Percentiles rank a stretch among this genome's conserved stretches.
Evolutionary conservation across 2,888 invertebrate species (phyloP).

Genomic region (Temnothorax ravouxi): DNA sequence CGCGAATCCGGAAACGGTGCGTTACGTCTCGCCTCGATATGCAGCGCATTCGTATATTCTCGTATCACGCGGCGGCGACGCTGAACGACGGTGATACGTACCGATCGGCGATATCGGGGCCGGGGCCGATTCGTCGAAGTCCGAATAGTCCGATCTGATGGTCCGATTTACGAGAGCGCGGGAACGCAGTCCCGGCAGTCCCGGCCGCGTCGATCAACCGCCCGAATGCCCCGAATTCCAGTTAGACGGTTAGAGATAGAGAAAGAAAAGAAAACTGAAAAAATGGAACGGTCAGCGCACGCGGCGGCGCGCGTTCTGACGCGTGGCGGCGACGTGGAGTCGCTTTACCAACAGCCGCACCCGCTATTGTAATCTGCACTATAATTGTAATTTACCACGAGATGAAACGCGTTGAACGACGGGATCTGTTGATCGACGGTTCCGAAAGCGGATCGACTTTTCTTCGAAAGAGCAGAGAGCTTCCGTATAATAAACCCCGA

Average conservation of each 20-base stretch:
- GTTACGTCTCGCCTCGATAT: not conserved
- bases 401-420: not conserved
- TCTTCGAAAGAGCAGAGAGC: no score
- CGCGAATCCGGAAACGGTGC: slow-evolving; percentile 25
- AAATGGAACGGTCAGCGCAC: not conserved
- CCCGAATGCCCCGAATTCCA: no score
- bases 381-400: not conserved
- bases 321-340: not conserved
- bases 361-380: no score
- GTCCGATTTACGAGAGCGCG: not conserved
- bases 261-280: not conserved
- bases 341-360: not conserved
- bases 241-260: not conserved
- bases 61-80: not conserved
- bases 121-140: no score
- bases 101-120: no score
- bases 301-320: not conserved
- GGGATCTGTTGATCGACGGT: not conserved
- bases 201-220: no score
- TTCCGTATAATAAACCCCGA: no score
- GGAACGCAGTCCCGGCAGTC: not conserved
- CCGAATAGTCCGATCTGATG: not conserved
- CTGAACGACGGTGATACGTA: not conserved
- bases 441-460: no score
- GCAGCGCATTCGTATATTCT: not conserved